Evolutionary conservation across 1,140 invertebrate species (phyloP), one percentile per base, ranked within the genome.

Genomic region (Drosophila aff.): DNA sequence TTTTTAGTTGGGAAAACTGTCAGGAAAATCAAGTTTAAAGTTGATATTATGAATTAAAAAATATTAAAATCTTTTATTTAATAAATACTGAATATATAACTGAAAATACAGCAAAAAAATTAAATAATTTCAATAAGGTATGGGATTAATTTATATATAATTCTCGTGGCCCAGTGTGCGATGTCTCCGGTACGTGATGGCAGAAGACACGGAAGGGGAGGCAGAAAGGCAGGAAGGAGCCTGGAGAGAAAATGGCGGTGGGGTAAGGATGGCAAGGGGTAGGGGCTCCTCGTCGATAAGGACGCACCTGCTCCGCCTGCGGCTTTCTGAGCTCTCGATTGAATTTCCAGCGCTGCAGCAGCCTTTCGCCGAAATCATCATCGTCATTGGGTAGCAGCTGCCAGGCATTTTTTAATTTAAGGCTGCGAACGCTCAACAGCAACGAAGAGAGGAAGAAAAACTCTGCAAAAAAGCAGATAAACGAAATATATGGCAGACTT

Each of bases 351-450:
- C 49, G 65, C 47, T 33, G 46, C 23, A 55, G 53, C 18, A 55
- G 36, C 62, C 36, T 43, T 62, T 65, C 38, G 58, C 57, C 28
- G 57, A 62, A 65, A 65, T 36, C 31, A 53, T 53, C 36, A 55
- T 55, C 49, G 76, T 77, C 58, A 78, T 69, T 60, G 60, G 67
- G 69, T 38, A 77, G 64, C 82, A 82, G 82, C 82, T 84, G 82
- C 43, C 53, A 68, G 63, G 61, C 79, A 78, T 69, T 82, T 85
- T 86, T 85, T 86, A 76, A 84, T 80, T 84, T 80, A 71, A 82
- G 46, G 40, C 63, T 52, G 28, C 40, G 43, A 62, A 49, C 18
- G 41, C 16, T 50, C 47, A 28, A n/a, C 47, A 50, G 13, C 7
- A 49, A 9, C 11, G 16, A 26, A 16, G 26, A 49, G 16, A 16